These are phyloP conservation scores for Phylloscopus whistleri DNA, from an alignment of 2,113 vertebrate species.

Conservation along the genomic window DNA sequence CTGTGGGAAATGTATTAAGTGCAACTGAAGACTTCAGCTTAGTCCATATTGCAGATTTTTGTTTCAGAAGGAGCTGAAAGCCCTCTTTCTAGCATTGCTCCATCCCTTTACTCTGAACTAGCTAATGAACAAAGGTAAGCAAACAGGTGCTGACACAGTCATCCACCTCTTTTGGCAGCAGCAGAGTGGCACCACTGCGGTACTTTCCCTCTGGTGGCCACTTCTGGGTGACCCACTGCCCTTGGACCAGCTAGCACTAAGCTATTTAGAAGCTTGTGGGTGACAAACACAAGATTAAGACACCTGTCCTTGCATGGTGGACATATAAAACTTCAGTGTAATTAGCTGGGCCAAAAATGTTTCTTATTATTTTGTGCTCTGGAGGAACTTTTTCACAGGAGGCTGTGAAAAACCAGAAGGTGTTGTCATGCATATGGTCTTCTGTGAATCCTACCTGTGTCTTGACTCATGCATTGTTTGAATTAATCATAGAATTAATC, in stretches of 20 bases:
- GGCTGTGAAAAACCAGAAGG: neutral
- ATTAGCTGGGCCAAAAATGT: neutral
- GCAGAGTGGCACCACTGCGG: neutral
- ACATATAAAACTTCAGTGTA: neutral
- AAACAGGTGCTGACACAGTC: neutral
- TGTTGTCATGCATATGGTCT: neutral
- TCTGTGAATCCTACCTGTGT: neutral
- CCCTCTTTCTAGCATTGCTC: neutral
- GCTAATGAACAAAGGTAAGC: neutral
- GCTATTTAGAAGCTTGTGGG: neutral
- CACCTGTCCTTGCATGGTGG: neutral
- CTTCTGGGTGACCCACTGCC: neutral
- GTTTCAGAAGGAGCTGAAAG: neutral
- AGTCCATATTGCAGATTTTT: neutral
- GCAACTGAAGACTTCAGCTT: neutral
- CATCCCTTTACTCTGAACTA: neutral
- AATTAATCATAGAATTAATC: neutral
- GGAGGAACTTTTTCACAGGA: neutral
- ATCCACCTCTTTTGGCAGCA: accelerated
- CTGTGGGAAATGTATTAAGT: neutral
- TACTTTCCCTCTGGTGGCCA: neutral
- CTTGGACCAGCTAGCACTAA: neutral
- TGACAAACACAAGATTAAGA: neutral
- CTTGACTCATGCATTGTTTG: neutral
- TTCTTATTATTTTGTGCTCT: neutral